These are phyloP conservation scores for Kryptopterus vitreolus DNA, from an alignment of 2,797 vertebrate species.

Conservation along the genomic window DNA sequence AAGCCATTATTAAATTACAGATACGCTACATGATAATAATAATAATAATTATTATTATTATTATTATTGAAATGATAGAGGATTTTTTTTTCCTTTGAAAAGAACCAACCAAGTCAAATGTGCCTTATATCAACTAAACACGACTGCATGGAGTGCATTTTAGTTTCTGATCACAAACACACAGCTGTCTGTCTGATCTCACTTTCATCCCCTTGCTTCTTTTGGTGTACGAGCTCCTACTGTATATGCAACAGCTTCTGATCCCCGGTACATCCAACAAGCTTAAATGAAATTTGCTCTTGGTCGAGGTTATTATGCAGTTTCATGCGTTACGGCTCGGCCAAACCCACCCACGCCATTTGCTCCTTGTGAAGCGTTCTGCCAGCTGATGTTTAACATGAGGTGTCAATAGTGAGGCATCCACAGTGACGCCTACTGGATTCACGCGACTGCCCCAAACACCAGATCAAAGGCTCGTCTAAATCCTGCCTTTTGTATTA, in stretches of 20 bases:
- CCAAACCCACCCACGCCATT: slow-evolving; percentile 38
- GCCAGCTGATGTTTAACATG: slow-evolving; percentile 28
- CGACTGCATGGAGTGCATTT: no score
- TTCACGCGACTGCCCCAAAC: neutral
- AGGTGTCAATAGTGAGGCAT: neutral
- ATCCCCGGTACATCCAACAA: slow-evolving; percentile 34
- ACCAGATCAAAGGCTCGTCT: neutral
- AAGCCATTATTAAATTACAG: no score
- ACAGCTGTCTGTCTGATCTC: neutral
- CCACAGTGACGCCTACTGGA: neutral
- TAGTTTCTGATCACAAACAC: neutral
- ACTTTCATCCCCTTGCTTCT: neutral
- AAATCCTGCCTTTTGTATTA: neutral
- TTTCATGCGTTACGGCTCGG: slow-evolving; percentile 37
- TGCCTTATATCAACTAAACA: no score
- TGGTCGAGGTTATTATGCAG: slow-evolving; percentile 45
- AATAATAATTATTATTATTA: no score
- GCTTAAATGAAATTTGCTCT: slow-evolving; percentile 42
- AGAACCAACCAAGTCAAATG: no score
- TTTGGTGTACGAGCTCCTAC: neutral
- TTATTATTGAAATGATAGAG: no score
- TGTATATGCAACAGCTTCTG: slow-evolving; percentile 1
- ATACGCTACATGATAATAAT: no score
- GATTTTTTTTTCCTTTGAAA: no score
- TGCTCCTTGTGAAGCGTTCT: slow-evolving; percentile 29